Percentiles rank a stretch among this genome's conserved stretches.
These are phyloP conservation scores for Gallinago paraguaiae DNA, from an alignment of 2,113 vertebrate species.

Conservation along the genomic window DNA sequence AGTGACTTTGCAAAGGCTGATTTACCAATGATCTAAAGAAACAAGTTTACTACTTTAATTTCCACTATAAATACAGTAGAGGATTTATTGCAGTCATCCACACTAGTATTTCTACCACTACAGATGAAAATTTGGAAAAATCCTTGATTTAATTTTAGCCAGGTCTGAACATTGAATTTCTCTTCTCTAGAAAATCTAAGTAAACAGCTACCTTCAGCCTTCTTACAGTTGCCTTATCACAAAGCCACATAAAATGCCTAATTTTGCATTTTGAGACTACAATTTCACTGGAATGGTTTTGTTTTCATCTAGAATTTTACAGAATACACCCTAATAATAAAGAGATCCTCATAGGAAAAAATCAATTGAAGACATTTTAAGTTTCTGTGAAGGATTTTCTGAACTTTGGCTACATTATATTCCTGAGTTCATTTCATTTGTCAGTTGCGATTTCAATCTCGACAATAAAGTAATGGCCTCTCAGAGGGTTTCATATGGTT, in stretches of 20 bases:
- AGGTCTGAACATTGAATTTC: not conserved
- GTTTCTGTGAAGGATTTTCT: not conserved
- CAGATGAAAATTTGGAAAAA: not conserved
- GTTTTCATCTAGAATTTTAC: not conserved
- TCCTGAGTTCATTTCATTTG: not conserved
- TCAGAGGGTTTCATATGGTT: not conserved
- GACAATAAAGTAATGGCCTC: not conserved
- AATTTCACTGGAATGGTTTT: not conserved
- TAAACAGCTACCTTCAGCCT: not conserved
- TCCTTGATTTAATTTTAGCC: not conserved
- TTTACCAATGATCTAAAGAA: not conserved
- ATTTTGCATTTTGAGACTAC: not conserved
- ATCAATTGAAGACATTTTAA: not conserved
- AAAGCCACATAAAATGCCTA: not conserved
- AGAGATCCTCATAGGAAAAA: not conserved
- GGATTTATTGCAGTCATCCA: not conserved
- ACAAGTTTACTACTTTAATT: not conserved
- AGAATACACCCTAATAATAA: not conserved
- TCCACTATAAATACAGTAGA: not conserved
- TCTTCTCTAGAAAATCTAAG: not conserved
- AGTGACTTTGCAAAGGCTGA: constrained; percentile 22
- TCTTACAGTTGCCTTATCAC: not conserved
- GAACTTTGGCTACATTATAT: not conserved
- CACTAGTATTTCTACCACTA: not conserved
- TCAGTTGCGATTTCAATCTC: not conserved